phyloP scores from a whole-genome alignment of 2,113 vertebrate genomes.

The Saguinus midas region DNA sequence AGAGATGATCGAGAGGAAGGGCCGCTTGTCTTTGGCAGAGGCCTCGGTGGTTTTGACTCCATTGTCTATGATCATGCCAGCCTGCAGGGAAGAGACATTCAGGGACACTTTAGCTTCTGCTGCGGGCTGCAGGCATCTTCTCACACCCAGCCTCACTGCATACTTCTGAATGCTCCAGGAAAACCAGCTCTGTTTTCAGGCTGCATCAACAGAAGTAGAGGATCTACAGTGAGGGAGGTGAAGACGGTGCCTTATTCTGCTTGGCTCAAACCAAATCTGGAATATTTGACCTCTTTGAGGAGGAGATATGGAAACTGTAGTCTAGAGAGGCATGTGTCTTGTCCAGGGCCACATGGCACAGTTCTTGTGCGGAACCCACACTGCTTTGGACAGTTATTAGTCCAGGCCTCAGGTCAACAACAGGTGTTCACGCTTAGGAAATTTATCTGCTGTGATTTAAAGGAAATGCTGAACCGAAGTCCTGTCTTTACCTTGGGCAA shows the following conservation, averaged over 20 bases:
- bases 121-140: accelerated
- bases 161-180: accelerated
- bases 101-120: not conserved
- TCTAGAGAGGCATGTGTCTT: too few relatives aligned
- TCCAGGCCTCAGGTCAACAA: not conserved
- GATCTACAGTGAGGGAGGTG: not conserved
- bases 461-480: not conserved
- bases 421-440: accelerated
- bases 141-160: accelerated
- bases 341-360: not conserved
- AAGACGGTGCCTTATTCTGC: not conserved
- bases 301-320: not conserved
- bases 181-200: not conserved
- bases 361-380: accelerated
- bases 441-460: not conserved
- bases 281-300: not conserved
- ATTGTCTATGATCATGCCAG: conserved; percentile 98
- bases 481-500: accelerated
- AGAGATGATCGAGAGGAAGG: conserved; percentile 93
- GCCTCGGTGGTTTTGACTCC: conserved; percentile 96
- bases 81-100: conserved; percentile 81
- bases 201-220: not conserved
- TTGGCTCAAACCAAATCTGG: not conserved
- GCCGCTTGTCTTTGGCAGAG: conserved; percentile 95
- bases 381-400: not conserved